Conservation (phyloP, 1,140 invertebrate genomes). For the Drosophila subpulchrella region DNA sequence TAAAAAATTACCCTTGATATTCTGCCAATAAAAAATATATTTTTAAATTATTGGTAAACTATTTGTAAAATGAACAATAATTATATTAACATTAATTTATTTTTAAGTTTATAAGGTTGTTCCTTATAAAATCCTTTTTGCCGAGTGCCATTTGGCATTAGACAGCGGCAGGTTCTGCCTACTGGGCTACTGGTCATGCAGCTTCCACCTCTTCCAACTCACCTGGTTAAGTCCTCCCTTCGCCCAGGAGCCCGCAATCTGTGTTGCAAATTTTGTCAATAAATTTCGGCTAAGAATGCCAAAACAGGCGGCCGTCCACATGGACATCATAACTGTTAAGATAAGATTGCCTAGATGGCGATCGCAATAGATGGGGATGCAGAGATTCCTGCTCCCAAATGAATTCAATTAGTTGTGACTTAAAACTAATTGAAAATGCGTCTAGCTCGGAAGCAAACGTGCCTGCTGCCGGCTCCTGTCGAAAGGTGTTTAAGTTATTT, state of each 20-base stretch:
- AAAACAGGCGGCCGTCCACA: conserved; percentile 56
- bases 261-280: conserved; percentile 80
- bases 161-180: conserved; percentile 66
- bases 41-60: too few relatives aligned
- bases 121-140: neutral
- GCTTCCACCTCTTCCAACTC: conserved; percentile 33
- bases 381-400: conserved; percentile 27
- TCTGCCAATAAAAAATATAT: neutral
- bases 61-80: too few relatives aligned
- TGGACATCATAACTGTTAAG: conserved; percentile 76
- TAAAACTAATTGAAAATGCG: conserved; percentile 81
- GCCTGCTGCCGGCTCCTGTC: conserved; percentile 40
- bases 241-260: conserved; percentile 51
- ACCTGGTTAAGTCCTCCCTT: conserved; percentile 15
- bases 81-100: too few relatives aligned
- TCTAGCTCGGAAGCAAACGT: conserved; percentile 40
- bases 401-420: conserved; percentile 82
- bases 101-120: too few relatives aligned
- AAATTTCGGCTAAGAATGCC: conserved; percentile 76
- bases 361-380: conserved; percentile 19
- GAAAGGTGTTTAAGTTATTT: conserved; percentile 81
- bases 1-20: neutral
- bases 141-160: conserved; percentile 12
- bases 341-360: conserved; percentile 70
- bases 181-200: conserved; percentile 70